Evolutionary conservation across 2,888 invertebrate genomes (phyloP), one percentile per base, ranked within the genome.

Genomic region (Drepana falcataria): DNA sequence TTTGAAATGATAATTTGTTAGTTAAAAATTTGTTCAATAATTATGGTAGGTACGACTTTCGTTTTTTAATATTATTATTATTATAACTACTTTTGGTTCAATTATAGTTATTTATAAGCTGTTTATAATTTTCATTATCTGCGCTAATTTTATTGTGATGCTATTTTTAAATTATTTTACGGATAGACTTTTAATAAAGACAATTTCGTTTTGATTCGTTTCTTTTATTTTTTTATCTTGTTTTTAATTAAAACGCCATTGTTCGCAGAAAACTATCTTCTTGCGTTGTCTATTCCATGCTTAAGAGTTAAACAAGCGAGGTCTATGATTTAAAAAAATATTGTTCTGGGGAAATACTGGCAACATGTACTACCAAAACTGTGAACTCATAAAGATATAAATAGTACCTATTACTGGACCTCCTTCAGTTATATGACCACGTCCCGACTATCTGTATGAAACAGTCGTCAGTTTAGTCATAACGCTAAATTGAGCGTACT

Each of bases 81-180:
- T 74, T 77, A 75, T 71, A 69, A 71, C 65, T 63, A 65, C 72
- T 70, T 71, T 68, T 67, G 65, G 58, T 64, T 65, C 61, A 37
- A 51, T 37, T 54, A 59, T 61, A 67, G 57, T 59, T 49, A 63
- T 76, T 72, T 75, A 58, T 81, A 75, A 77, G 73, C 67, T 68
- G 72, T 80, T 81, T 80, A 74, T 73, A 68, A 61, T 67, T 79
- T 79, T 77, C 61, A 70, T 73, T 77, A 76, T 69, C 65, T 77
- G 81, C 79, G 81, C 79, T 81, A 73, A 81, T 79, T 44, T 44
- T 75, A 81, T 81, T 87, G 88, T 87, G 87, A 88, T 88, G 87
- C 81, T 88, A 88, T 82, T 88, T 84, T 86, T 86, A 87, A 82
- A 83, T 82, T 81, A 85, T 81, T 85, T 85, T 86, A 87, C 77